These are phyloP conservation scores for Dunckerocampus dactyliophorus DNA, from an alignment of 2,113 vertebrate genomes.

Conservation along the genomic window DNA sequence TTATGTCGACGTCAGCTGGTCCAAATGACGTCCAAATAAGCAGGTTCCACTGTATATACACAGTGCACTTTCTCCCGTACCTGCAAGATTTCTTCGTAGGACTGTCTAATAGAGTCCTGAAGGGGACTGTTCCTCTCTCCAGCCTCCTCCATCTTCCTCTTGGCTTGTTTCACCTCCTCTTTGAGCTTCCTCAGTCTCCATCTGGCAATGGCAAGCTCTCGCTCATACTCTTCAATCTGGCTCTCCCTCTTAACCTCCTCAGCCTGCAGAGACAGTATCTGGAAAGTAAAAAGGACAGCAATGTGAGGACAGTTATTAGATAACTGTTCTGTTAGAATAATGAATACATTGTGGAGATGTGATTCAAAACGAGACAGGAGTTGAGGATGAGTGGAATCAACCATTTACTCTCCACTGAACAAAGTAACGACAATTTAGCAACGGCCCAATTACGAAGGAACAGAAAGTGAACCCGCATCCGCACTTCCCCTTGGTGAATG, in stretches of 20 bases:
- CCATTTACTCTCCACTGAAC: too few species aligned
- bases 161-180: constrained; percentile 83
- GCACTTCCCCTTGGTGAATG: too few species aligned
- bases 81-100: constrained; percentile 73
- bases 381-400: not conserved
- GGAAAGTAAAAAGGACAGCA: not conserved
- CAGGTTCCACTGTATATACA: too few species aligned
- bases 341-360: too few species aligned
- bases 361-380: not conserved
- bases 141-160: constrained; percentile 80
- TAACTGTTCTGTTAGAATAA: not conserved
- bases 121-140: constrained; percentile 82
- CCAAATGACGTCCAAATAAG: too few species aligned
- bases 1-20: too few species aligned
- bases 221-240: constrained; percentile 84
- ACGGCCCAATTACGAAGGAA: too few species aligned
- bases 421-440: too few species aligned
- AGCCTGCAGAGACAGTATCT: constrained; percentile 87
- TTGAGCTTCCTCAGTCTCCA: constrained; percentile 83
- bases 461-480: too few species aligned
- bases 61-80: constrained; percentile 27
- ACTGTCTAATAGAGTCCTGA: constrained; percentile 72
- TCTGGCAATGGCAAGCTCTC: constrained; percentile 82
- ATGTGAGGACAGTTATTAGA: not conserved
- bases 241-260: constrained; percentile 85